A percentile compares a stretch with the other conserved stretches of the same genome.
phyloP scores from a whole-genome alignment of 2,888 invertebrate genomes.

The Oxystoma pomonae region DNA sequence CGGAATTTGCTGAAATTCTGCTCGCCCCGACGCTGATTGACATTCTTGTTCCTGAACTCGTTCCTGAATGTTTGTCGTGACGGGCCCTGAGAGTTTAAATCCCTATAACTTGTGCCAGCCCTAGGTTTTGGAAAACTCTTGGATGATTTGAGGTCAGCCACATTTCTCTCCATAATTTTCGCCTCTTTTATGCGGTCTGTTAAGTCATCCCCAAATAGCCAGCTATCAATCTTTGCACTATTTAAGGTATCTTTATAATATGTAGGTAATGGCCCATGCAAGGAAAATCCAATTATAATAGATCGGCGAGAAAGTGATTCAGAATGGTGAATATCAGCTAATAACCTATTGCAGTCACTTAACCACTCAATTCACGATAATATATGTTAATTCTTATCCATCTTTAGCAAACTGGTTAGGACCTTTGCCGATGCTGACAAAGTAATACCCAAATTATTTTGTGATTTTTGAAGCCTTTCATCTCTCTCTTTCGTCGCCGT shows the following conservation, averaged over 20 bases:
- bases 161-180: constrained; percentile 12
- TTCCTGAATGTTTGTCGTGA: constrained; percentile 2
- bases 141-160: constrained; percentile 2
- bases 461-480: background rate
- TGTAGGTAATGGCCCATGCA: background rate
- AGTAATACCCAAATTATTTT: constrained; percentile 12
- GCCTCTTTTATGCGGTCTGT: constrained; percentile 15
- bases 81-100: constrained; percentile 16
- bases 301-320: constrained; percentile 11
- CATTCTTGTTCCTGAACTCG: background rate
- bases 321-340: constrained; percentile 11
- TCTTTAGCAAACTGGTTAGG: constrained; percentile 9
- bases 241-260: background rate
- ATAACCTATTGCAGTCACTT: constrained; percentile 13
- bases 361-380: constrained; percentile 3
- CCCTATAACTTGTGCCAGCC: background rate
- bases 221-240: constrained; percentile 12
- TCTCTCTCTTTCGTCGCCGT: constrained; percentile 10
- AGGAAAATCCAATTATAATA: background rate
- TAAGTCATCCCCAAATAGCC: constrained; percentile 16
- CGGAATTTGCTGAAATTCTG: background rate
- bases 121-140: background rate
- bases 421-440: constrained; percentile 13
- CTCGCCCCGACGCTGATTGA: constrained; percentile 1
- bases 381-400: constrained; percentile 3